Base-by-base conservation (phyloP, 1,140 invertebrate genomes). In the Saxidomus purpurata region DNA sequence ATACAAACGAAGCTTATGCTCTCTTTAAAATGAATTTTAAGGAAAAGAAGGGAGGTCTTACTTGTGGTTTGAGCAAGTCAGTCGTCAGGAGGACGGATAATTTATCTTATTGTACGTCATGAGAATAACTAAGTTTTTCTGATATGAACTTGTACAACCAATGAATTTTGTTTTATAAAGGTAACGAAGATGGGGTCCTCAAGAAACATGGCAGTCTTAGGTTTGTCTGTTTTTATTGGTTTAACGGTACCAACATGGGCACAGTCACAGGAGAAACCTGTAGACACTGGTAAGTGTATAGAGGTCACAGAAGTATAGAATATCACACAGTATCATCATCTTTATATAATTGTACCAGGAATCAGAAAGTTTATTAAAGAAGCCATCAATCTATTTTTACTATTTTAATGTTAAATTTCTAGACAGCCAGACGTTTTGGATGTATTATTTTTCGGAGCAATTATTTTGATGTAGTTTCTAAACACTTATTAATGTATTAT, bases 101-200 rank as follows among this genome's bases (percentile, higher is more conserved):
- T n/a, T n/a, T n/a, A n/a, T n/a, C n/a, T n/a, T n/a, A n/a, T n/a
- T n/a, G n/a, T n/a, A n/a, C n/a, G n/a, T n/a, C n/a, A n/a, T n/a
- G n/a, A n/a, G n/a, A n/a, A n/a, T n/a, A n/a, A n/a, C n/a, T n/a
- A n/a, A n/a, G n/a, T n/a, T n/a, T n/a, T n/a, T n/a, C n/a, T n/a
- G n/a, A n/a, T n/a, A n/a, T n/a, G n/a, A n/a, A n/a, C n/a, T n/a
- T 49, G 17, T 49, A 49, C 47, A 49, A 11, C 8, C 9, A 63
- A 63, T 28, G n/a, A 9, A 63, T 28, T 13, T 63, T 38, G 6
- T 74, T 17, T 11, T 34, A 13, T 55, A 8, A n/a, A 82, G 79
- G 79, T 82, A 2, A 63, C 59, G 9, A 43, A 59, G 22, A 61
- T 98, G 52, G 98, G 98, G 93, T 98, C 97, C n/a, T 97, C 98